Evolutionary conservation across 2,113 vertebrate species (phyloP).

Genomic region (Acanthochromis polyacanthus): DNA sequence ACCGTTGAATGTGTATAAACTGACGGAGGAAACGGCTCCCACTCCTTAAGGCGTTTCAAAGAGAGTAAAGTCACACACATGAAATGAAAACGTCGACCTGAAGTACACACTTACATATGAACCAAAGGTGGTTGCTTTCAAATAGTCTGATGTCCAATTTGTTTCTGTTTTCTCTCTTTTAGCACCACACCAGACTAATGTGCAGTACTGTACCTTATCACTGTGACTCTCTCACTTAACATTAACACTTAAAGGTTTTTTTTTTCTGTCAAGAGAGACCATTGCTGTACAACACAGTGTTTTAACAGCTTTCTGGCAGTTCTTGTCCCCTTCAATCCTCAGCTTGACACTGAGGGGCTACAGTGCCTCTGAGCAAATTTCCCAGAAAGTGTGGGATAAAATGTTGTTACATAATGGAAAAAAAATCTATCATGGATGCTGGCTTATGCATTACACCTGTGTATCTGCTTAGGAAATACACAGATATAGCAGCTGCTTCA

Average conservation of each 20-base stretch:
- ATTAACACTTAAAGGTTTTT: slow-evolving; percentile 35
- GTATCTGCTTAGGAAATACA: slow-evolving; percentile 19
- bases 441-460: slow-evolving; percentile 39
- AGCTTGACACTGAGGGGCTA: slow-evolving; percentile 17
- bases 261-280: slow-evolving; percentile 41
- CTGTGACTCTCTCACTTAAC: slow-evolving; percentile 21
- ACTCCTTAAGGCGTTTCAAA: slow-evolving; percentile 29
- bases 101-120: background rate
- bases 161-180: slow-evolving; percentile 49
- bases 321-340: slow-evolving; percentile 36
- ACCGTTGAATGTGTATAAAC: slow-evolving; percentile 26
- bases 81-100: slow-evolving; percentile 10
- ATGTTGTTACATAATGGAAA: slow-evolving; percentile 45
- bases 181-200: slow-evolving; percentile 26
- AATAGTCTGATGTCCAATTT: background rate
- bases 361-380: slow-evolving; percentile 53
- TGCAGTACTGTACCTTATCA: slow-evolving; percentile 15
- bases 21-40: slow-evolving; percentile 32
- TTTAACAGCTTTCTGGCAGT: slow-evolving; percentile 61
- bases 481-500: fast-evolving
- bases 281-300: slow-evolving; percentile 46
- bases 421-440: slow-evolving; percentile 1
- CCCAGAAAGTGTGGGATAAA: slow-evolving; percentile 44
- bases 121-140: slow-evolving; percentile 9
- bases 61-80: slow-evolving; percentile 37